These are phyloP conservation scores for Leptodactylus fallax DNA, from an alignment of 2,797 vertebrate genomes.

Conservation along the genomic window DNA sequence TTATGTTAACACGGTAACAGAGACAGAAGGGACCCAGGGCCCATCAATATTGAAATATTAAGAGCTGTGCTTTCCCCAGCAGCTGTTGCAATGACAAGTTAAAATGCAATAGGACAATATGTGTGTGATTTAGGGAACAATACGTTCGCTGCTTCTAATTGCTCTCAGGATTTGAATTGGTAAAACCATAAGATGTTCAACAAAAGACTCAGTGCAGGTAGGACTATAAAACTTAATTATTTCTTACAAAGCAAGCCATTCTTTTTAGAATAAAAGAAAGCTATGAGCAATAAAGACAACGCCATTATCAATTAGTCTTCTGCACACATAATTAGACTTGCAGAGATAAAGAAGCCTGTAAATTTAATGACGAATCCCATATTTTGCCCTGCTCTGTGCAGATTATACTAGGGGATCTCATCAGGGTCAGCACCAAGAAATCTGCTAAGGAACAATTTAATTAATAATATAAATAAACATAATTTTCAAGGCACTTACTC, in stretches of 20 bases:
- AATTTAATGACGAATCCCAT: slow-evolving; percentile 84
- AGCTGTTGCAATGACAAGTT: slow-evolving; percentile 62
- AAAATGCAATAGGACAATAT: slow-evolving; percentile 68
- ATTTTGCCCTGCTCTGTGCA: slow-evolving; percentile 80
- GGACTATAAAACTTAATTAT: slow-evolving; percentile 95
- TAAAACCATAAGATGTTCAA: slow-evolving; percentile 82
- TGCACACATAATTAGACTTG: slow-evolving; percentile 86
- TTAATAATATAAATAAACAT: not conserved
- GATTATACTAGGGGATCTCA: slow-evolving; percentile 79
- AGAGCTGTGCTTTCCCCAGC: slow-evolving; percentile 59
- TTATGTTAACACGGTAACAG: slow-evolving; percentile 61
- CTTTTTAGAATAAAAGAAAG: slow-evolving; percentile 86
- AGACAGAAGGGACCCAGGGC: slow-evolving; percentile 47
- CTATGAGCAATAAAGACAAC: slow-evolving; percentile 86
- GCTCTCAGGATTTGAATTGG: slow-evolving; percentile 80
- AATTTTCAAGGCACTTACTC: not conserved
- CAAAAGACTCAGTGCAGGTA: slow-evolving; percentile 83
- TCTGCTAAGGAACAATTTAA: not conserved
- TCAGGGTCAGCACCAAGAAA: slow-evolving; percentile 38
- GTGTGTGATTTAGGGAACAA: slow-evolving; percentile 71
- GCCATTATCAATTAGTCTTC: slow-evolving; percentile 92
- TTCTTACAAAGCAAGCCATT: slow-evolving; percentile 86
- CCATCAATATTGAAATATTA: slow-evolving; percentile 64
- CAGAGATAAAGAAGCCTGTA: slow-evolving; percentile 85
- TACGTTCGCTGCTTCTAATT: slow-evolving; percentile 77